These are phyloP conservation scores for Ammodytes dubius DNA, from an alignment of 2,113 vertebrate genomes.

Conservation along the genomic window DNA sequence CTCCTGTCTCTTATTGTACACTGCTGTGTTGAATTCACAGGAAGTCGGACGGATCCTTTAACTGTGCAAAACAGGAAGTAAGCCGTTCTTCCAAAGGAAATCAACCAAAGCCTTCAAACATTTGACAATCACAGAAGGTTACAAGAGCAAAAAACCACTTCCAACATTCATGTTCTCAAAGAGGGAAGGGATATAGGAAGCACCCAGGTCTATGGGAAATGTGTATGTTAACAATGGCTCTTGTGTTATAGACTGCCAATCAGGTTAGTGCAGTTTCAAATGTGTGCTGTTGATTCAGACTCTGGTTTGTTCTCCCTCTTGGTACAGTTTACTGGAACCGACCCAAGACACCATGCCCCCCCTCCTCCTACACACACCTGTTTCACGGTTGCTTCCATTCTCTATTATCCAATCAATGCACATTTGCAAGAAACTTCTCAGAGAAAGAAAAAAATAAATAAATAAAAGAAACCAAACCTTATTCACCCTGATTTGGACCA, in stretches of 20 bases:
- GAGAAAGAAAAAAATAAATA: not conserved
- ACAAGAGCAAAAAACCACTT: not conserved
- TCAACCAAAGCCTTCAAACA: not conserved
- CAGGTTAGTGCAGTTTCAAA: not conserved
- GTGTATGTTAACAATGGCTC: not conserved
- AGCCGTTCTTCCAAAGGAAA: slow-evolving; percentile 6
- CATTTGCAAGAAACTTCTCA: not conserved
- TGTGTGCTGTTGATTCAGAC: too few relatives aligned
- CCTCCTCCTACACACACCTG: not conserved
- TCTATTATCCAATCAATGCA: not conserved
- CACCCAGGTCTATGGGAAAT: slow-evolving; percentile 6
- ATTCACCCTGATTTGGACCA: not conserved
- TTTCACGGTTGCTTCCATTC: not conserved
- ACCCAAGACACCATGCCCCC: not conserved
- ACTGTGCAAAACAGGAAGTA: slow-evolving; percentile 55
- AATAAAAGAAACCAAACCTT: not conserved
- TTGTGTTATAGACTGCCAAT: not conserved
- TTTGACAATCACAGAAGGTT: not conserved
- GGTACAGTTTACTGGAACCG: not conserved
- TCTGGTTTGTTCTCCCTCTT: not conserved
- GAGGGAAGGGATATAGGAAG: not conserved
- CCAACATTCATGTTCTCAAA: not conserved
- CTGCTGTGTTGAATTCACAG: slow-evolving; percentile 25
- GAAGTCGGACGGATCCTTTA: slow-evolving; percentile 46
- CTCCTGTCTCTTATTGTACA: not conserved